Base-by-base conservation (phyloP, 2,113 vertebrate species). In the Pseudois nayaur region DNA sequence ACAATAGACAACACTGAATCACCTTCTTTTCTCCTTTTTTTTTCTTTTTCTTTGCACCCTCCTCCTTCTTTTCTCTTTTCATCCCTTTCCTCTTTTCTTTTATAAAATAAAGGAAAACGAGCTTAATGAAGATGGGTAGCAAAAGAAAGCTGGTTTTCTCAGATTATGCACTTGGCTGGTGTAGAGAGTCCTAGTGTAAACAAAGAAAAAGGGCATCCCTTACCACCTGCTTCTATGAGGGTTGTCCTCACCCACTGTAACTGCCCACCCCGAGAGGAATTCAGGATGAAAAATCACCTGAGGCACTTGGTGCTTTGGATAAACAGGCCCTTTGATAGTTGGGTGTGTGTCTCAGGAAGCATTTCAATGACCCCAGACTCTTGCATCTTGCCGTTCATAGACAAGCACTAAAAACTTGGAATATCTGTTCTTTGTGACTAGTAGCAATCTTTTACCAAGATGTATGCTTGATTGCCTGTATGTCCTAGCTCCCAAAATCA, bases 31-130 rank as follows among this genome's bases (percentile, higher is more conserved):
- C 31, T 14, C 8, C 21, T 27, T 33, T 17, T 59, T 59, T 82
- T 36, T 33, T 25, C 33, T 10, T 12, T n/a, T 15, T 27, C 10
- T 16, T 13, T 10, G 17, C 40, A 40, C 23, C 15, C 40, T n/a
- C 54, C 40, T 27, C 52, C n/a, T 54, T 5, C 1, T 19, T 40
- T 71, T 62, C 21, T 79, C 11, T 60, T 31, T 19, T 45, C 31
- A 40, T 50, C 27, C 23, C 31, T 78, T 43, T 31, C 14, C 60
- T 40, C 52, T 15, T 50, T 64, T 25, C n/a, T 54, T 55, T 76
- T 50, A 67, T 15, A 87, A 64, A 76, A 79, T 14, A 40, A 85
- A 97, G 33, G 16, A 57, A 62, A 67, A 91, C n/a, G 45, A 83
- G 6, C 23, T 59, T 74, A 31, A 62, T 3, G 16, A 64, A 74